Evolutionary conservation across 2,888 invertebrate genomes (phyloP), one percentile per base, ranked within the genome.

Genomic region (Seladonia tumulorum): DNA sequence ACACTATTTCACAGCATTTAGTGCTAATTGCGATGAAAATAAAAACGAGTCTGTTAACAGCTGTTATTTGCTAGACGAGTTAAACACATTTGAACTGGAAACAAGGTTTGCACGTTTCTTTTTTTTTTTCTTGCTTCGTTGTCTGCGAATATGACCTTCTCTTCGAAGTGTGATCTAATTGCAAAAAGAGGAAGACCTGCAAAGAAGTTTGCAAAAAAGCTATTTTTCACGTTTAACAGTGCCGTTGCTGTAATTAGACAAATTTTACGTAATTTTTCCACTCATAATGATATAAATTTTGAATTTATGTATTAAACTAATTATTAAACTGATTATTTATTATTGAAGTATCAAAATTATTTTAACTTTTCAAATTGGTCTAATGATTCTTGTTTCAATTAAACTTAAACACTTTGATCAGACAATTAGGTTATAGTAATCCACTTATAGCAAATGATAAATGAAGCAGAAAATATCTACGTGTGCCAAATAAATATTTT

Each of bases 41-140:
- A 68, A 39, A 68, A 68, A 68, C 39, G 66, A 39, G 39, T 68
- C 39, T 39, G 22, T 68, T 68, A 68, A n/a, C 71, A 68, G 66
- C 22, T 68, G 8, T 10, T 68, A 22, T 68, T 68, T 68, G 66
- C 66, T 68, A 35, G 22, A 68, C 22, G 66, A 66, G 66, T 66
- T 66, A 66, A 66, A 66, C 12, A 66, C 35, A 35, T 66, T 10
- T 18, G 35, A 35, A 66, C 35, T 39, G 35, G 35, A 39, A 66
- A 66, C 35, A 35, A 22, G 10, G 66, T 66, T 66, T 66, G 39
- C 22, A 68, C 39, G 22, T 35, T 39, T n/a, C n/a, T n/a, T n/a
- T 63, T 22, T 63, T 16, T 66, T 29, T 25, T 57, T 22, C 22
- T 16, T 66, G 8, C 35, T 35, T 66, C 66, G 66, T 35, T 18